Percentiles rank a stretch among this genome's conserved stretches.
phyloP scores from a whole-genome alignment of 2,888 invertebrate species.

The Eristalinus sepulchralis region DNA sequence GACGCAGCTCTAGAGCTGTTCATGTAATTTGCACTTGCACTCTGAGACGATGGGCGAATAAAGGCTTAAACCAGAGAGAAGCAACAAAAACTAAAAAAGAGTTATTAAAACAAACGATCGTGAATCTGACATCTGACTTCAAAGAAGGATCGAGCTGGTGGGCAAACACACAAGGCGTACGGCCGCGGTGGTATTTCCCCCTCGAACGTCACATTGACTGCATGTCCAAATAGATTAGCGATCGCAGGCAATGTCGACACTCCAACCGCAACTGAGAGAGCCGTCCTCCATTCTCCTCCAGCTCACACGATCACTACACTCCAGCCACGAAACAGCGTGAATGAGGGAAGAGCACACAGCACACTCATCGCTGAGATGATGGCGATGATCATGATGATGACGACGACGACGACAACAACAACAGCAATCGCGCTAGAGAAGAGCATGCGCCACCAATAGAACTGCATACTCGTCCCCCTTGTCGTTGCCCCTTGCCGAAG shows the following conservation, averaged over 20 bases:
- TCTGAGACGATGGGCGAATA: slow-evolving; percentile 4
- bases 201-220: slow-evolving; percentile 58
- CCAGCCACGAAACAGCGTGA: slow-evolving; percentile 18
- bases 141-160: slow-evolving; percentile 50
- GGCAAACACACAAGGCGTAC: slow-evolving; percentile 25
- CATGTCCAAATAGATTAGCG: slow-evolving; percentile 68
- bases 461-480: slow-evolving; percentile 58
- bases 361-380: slow-evolving; percentile 7
- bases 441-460: slow-evolving; percentile 70
- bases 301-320: slow-evolving; percentile 39
- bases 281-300: slow-evolving; percentile 27
- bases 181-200: slow-evolving; percentile 22
- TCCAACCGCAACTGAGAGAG: slow-evolving; percentile 4
- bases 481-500: too few relatives aligned
- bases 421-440: slow-evolving; percentile 54
- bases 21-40: slow-evolving; percentile 32
- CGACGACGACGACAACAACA: slow-evolving; percentile 19
- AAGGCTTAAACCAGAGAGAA: background rate
- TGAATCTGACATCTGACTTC: slow-evolving; percentile 67
- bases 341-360: slow-evolving; percentile 32
- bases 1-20: background rate
- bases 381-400: slow-evolving; percentile 37
- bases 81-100: slow-evolving; percentile 23
- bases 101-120: slow-evolving; percentile 65
- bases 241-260: slow-evolving; percentile 65